These are phyloP conservation scores for Chloroceryle inda DNA, from an alignment of 2,797 vertebrate species.

Conservation along the genomic window DNA sequence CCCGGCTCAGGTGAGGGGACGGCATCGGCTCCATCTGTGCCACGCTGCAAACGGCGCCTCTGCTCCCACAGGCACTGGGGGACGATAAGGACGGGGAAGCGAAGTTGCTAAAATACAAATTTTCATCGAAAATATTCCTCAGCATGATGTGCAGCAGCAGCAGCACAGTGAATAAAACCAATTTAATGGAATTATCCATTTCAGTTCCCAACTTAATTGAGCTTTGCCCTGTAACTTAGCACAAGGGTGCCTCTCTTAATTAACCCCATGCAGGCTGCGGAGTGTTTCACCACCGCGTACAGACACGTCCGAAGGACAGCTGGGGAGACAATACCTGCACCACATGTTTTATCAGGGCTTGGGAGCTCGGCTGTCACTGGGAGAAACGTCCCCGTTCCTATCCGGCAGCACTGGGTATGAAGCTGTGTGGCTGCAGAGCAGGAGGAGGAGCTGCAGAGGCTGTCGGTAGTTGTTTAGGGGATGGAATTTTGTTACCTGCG, in stretches of 20 bases:
- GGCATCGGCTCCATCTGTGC: accelerated
- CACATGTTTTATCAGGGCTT: accelerated
- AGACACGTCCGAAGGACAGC: not conserved
- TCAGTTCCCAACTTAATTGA: slow-evolving; percentile 53
- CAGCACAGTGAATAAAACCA: slow-evolving; percentile 1
- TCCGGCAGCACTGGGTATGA: accelerated
- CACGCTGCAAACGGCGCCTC: accelerated
- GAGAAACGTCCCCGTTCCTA: not conserved
- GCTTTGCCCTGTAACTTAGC: slow-evolving; percentile 37
- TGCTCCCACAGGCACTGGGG: accelerated
- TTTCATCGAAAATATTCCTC: slow-evolving; percentile 8
- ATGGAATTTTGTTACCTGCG: not conserved
- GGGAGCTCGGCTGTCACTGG: not conserved
- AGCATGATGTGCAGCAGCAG: not conserved
- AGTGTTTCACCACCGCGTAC: not conserved
- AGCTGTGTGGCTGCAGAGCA: accelerated
- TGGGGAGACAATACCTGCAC: accelerated
- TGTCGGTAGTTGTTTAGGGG: not conserved
- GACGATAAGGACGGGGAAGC: not conserved
- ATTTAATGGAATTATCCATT: slow-evolving; percentile 72
- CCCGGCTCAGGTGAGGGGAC: accelerated
- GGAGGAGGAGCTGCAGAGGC: not conserved
- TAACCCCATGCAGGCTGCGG: slow-evolving; percentile 34
- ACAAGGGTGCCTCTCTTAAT: slow-evolving; percentile 31
- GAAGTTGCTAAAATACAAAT: not conserved